Conservation (phyloP, 2,888 invertebrate genomes). For the Drosophila crucigera region DNA sequence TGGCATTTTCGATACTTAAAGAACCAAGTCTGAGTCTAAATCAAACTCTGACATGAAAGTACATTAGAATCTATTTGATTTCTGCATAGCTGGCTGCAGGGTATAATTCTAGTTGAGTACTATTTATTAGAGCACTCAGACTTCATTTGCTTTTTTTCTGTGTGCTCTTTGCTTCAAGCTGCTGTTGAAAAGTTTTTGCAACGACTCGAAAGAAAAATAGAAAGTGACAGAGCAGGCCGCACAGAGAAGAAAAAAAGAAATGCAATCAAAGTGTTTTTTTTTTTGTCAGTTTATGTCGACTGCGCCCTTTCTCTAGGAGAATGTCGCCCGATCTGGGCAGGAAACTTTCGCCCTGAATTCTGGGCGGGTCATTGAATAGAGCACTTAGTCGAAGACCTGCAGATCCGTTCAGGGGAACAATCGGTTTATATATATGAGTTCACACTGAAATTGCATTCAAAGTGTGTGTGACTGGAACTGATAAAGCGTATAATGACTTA, state of each 20-base stretch:
- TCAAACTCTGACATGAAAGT: not conserved
- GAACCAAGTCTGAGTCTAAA: not conserved
- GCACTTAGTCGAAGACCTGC: not conserved
- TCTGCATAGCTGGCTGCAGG: not conserved
- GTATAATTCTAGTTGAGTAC: not conserved
- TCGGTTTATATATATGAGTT: not conserved
- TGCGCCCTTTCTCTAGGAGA: constrained; percentile 73
- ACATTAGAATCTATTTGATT: not conserved
- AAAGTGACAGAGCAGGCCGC: constrained; percentile 63
- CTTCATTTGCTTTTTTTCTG: constrained; percentile 18
- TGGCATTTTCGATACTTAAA: not conserved
- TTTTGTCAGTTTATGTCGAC: constrained; percentile 47
- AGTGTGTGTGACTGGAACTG: not conserved
- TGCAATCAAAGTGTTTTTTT: constrained; percentile 69
- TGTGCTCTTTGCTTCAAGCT: constrained; percentile 11
- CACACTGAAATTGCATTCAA: not conserved
- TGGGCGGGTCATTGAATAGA: constrained; percentile 35
- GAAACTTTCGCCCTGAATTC: constrained; percentile 59
- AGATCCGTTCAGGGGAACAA: not conserved
- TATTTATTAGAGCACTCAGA: constrained; percentile 5
- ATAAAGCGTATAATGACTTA: not conserved
- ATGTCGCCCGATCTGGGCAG: constrained; percentile 57
- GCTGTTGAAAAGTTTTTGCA: constrained; percentile 51
- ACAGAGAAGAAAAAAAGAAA: constrained; percentile 29
- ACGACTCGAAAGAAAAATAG: constrained; percentile 56